phyloP scores from a whole-genome alignment of 2,888 invertebrate species.

The Chrysopilus asiliformis region DNA sequence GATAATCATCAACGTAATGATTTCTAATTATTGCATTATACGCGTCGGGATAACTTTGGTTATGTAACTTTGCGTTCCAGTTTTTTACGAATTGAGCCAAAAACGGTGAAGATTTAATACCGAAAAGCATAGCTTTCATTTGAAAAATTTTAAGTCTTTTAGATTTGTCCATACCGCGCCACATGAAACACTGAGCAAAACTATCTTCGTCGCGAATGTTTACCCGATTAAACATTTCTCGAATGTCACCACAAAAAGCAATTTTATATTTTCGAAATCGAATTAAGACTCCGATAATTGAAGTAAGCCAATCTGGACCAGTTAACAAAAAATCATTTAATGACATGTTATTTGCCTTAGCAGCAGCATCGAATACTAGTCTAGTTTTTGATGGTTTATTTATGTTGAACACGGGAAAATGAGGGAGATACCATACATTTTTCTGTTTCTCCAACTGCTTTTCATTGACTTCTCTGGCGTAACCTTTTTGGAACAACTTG shows the following conservation, averaged over 20 bases:
- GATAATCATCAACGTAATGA: constrained; percentile 2
- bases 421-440: too few species aligned
- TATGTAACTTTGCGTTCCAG: not conserved
- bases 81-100: constrained; percentile 1
- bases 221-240: too few species aligned
- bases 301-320: constrained; percentile 24
- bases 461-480: too few species aligned
- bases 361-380: constrained; percentile 24
- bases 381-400: constrained; percentile 21
- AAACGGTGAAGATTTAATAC: constrained; percentile 1
- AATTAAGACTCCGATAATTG: constrained; percentile 24
- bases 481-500: too few species aligned
- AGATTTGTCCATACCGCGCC: too few species aligned
- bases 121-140: not conserved
- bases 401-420: constrained; percentile 20
- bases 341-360: constrained; percentile 17
- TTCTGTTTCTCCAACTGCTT: too few species aligned
- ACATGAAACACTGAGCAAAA: too few species aligned
- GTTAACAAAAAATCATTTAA: constrained; percentile 21
- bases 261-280: constrained; percentile 27
- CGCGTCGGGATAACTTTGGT: not conserved
- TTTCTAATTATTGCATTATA: not conserved
- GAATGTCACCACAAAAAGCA: too few species aligned
- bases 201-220: too few species aligned
- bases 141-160: too few species aligned